Base-by-base conservation (phyloP, 2,113 vertebrate genomes). In the Burhinus bistriatus region DNA sequence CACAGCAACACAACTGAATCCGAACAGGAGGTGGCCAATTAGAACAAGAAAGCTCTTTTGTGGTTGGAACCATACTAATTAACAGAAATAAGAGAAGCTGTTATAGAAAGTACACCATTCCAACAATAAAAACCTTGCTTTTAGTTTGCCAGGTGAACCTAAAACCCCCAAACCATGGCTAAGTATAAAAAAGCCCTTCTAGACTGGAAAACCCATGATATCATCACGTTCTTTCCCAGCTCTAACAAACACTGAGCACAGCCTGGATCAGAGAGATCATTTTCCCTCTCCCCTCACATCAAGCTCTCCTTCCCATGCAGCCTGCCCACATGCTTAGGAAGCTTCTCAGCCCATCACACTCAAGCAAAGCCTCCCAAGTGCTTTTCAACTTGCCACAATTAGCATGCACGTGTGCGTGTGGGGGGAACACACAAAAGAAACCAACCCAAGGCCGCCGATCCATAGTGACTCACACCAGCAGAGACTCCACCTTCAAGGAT, bases 11-110 rank as follows among this genome's bases (percentile, higher is more conserved):
- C 71, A 64, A 75, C 62, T 58, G 83, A 82, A 87, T 23, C 30
- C 1, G 15, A 97, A 79, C 70, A 95, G 91, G 55, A 95, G 91
- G 55, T 45, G 54, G 94, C 81, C 90, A 97, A 66, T 96, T 94
- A 93, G 61, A 93, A 54, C 58, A 82, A 71, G 49, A 87, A 92
- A 88, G 78, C 55, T 83, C 90, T 90, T 89, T 72, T 93, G 69
- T 87, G 69, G 58, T 42, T 59, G 47, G 73, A 78, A 80, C 7
- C 22, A n/a, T 5, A 89, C 70, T 70, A 90, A 97, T n/a, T 51
- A 72, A 64, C 70, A 95, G 85, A 70, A 90, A 89, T 47, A 77
- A 71, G 89, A 95, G 90, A 72, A 71, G 77, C 80, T 11, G 20
- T 70, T 89, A 69, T 3, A 76, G 32, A 75, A 75, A 80, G 55